Conservation (phyloP, 2,113 vertebrate genomes). For the Pogona vitticeps region DNA sequence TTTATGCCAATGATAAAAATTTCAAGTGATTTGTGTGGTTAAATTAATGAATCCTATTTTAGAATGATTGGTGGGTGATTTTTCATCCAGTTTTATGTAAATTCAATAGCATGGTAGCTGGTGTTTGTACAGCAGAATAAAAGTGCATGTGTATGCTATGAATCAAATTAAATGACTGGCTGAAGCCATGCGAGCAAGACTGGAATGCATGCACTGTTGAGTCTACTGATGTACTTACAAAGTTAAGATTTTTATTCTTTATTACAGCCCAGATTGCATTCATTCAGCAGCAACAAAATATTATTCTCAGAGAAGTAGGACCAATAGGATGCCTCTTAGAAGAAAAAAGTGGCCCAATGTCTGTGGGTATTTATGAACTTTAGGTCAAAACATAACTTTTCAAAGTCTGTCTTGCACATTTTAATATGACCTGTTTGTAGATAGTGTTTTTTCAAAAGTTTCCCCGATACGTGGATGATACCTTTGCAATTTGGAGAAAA, state of each 20-base stretch:
- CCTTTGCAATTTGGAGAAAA: too few species aligned
- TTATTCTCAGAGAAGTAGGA: background rate
- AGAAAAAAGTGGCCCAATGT: too few species aligned
- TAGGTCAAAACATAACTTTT: too few species aligned
- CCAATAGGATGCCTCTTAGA: background rate
- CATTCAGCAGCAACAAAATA: background rate
- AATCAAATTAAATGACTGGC: conserved; percentile 4
- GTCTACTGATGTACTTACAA: background rate
- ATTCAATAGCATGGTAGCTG: conserved; percentile 5
- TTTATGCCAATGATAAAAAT: conserved; percentile 21
- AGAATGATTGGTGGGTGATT: conserved; percentile 22
- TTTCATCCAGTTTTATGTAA: conserved; percentile 41
- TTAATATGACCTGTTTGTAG: too few species aligned
- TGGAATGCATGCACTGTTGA: background rate
- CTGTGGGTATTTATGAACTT: too few species aligned
- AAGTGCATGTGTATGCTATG: background rate
- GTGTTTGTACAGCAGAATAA: conserved; percentile 30
- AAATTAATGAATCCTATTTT: conserved; percentile 39
- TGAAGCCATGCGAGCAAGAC: background rate
- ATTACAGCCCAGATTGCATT: background rate
- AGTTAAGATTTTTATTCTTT: background rate
- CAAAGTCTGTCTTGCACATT: too few species aligned
- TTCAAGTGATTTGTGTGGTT: conserved; percentile 34
- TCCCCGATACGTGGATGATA: too few species aligned
- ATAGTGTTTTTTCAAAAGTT: too few species aligned